phyloP scores from a whole-genome alignment of 2,888 invertebrate species.

The Taphrorychus bicolor region DNA sequence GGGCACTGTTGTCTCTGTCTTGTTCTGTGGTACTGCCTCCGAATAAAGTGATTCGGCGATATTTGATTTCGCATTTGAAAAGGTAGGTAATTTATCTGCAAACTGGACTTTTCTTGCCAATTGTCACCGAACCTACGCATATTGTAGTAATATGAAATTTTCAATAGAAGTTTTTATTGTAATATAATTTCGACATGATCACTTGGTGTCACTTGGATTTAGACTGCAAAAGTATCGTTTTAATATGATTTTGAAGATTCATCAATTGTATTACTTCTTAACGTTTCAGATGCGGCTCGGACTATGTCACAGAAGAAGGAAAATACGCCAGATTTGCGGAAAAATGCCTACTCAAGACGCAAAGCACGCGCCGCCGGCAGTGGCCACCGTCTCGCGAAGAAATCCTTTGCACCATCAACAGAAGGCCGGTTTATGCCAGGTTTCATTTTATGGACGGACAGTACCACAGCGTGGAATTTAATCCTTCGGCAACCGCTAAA shows the following conservation, averaged over 20 bases:
- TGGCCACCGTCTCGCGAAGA: conserved; percentile 93
- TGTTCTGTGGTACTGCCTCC: conserved; percentile 87
- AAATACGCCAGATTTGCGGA: conserved; percentile 93
- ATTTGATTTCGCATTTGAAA: conserved; percentile 88
- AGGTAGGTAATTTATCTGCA: conserved; percentile 13
- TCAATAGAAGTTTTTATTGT: no score
- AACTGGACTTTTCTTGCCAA: no score
- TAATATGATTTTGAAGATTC: no score
- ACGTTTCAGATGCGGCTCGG: conserved; percentile 77
- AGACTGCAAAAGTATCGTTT: no score
- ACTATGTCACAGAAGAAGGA: conserved; percentile 90
- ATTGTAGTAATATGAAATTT: no score
- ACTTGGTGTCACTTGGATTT: no score
- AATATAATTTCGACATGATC: no score
- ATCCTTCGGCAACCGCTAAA: conserved; percentile 89
- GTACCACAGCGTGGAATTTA: conserved; percentile 94
- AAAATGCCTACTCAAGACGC: conserved; percentile 77
- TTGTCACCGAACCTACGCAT: no score
- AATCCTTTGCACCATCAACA: conserved; percentile 89
- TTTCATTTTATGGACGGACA: conserved; percentile 94
- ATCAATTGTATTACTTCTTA: no score
- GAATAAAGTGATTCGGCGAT: conserved; percentile 82
- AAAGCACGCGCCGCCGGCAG: conserved; percentile 80
- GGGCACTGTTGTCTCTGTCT: conserved; percentile 85
- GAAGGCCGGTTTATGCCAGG: conserved; percentile 88